Evolutionary conservation across 2,888 invertebrate genomes (phyloP), one percentile per base, ranked within the genome.

Genomic region (Ochlodes sylvanus): DNA sequence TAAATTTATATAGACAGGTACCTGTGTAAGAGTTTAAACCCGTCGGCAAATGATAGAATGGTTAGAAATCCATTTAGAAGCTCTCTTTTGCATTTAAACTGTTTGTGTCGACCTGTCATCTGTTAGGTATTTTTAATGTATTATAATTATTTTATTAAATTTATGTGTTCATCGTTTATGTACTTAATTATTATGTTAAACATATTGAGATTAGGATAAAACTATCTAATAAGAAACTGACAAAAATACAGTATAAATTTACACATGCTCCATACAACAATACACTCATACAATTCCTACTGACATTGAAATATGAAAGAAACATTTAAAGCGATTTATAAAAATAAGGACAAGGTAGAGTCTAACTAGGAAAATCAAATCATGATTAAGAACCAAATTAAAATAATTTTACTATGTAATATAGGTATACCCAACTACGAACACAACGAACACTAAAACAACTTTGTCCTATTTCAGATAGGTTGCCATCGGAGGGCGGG

Each of bases 391-490:
- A 52, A 52, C 52, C 1, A 27, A 52, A 52, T 21, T 19, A 19
- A 27, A 14, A 52, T 0, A 21, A 27, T 50, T 38, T 50, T 19
- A 27, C 21, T 52, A n/a, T n/a, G n/a, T 27, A 21, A 52, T 6
- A 7, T 21, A 14, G 12, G 21, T 4, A 12, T n/a, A 50, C 12
- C 17, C 21, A 52, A 27, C 60, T n/a, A 65, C 50, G 34, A 58
- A 50, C 52, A 52, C 57, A 50, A 65, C 57, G 21, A 34, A 56
- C n/a, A 42, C 52, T 50, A n/a, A 58, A 60, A 19, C n/a, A 27
- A 42, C 34, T 50, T 50, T 34, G 34, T 61, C 17, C 61, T 50
- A 34, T 69, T 70, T 54, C 70, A 70, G 66, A 32, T 69, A 52
- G 17, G 52, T 55, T n/a, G 21, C 41, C 57, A 38, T 15, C 42